A percentile compares a stretch with the other conserved stretches of the same genome.
Evolutionary conservation across 1,140 invertebrate species (phyloP).

Genomic region (Drosophila tani): DNA sequence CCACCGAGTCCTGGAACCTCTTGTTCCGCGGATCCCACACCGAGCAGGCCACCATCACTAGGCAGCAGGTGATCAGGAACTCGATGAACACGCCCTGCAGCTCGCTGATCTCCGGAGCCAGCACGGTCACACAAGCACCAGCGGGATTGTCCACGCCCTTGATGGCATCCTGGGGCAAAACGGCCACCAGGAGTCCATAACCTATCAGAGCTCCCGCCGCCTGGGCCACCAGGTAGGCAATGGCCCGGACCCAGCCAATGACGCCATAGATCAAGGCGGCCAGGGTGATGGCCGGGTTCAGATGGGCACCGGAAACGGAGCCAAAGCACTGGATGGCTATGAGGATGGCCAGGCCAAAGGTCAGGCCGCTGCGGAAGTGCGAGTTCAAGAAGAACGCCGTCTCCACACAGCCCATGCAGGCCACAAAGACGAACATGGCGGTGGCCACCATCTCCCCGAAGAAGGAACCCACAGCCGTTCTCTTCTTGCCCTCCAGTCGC

Average conservation of each 20-base stretch:
- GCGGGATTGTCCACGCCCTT: slow-evolving; percentile 59
- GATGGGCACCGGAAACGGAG: slow-evolving; percentile 94
- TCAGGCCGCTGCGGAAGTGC: slow-evolving; percentile 65
- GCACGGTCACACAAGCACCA: slow-evolving; percentile 87
- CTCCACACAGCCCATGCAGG: slow-evolving; percentile 89
- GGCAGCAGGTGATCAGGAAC: slow-evolving; percentile 86
- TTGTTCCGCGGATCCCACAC: slow-evolving; percentile 88
- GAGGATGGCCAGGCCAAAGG: slow-evolving; percentile 73
- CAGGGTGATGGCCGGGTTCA: slow-evolving; percentile 94
- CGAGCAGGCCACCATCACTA: slow-evolving; percentile 88
- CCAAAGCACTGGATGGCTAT: slow-evolving; percentile 89
- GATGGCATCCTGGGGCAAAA: slow-evolving; percentile 86
- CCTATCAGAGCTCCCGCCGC: slow-evolving; percentile 89
- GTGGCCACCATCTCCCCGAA: slow-evolving; percentile 91
- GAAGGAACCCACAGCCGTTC: slow-evolving; percentile 39
- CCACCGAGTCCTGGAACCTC: slow-evolving; percentile 85
- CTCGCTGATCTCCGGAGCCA: slow-evolving; percentile 85
- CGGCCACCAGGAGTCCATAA: slow-evolving; percentile 89
- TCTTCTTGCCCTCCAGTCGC: slow-evolving; percentile 18
- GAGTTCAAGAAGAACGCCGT: slow-evolving; percentile 50
- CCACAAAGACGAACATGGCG: slow-evolving; percentile 90
- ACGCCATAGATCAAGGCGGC: slow-evolving; percentile 87
- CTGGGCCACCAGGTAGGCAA: slow-evolving; percentile 91
- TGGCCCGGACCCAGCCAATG: slow-evolving; percentile 87
- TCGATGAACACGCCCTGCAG: slow-evolving; percentile 87